Base-by-base conservation (phyloP, 2,113 vertebrate genomes). In the Misgurnus mizolepis region DNA sequence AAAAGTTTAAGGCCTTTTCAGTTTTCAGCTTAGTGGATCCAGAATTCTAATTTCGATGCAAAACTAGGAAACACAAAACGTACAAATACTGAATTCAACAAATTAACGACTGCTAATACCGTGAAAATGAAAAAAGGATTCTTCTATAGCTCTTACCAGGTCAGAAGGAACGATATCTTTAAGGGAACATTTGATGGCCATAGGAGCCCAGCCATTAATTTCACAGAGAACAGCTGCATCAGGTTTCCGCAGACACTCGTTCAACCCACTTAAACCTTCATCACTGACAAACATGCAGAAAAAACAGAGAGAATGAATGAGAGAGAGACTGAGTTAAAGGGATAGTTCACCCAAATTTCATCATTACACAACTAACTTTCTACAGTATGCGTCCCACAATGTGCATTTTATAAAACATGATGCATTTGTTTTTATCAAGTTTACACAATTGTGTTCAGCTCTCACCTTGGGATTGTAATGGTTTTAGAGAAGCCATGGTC, bases 111-210 rank as follows among this genome's bases (percentile, higher is more conserved):
- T 43, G 7, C 3, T 7, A 14, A 58, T 15, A 15, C 7, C 56
- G 65, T 17, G 14, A 58, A 18, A 58, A 7, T 58, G 10, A 47
- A 82, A 3, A 27, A n/a, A 69, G n/a, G 7, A 14, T 10, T n/a
- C n/a, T 3, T 66, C 8, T 11, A 2, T 17, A 18, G 27, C 10
- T 66, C 94, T 94, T 89, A 98, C 97, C 83, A 90, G 87, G 82
- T 94, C 90, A 82, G 91, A 91, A 49, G 97, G 97, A 86, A 96
- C 90, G 62, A 99, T 86, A 88, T 95, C 94, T 83, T 96, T 96
- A 66, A 99, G 69, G 4, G 95, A 95, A 84, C 97, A 99, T 56
- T 22, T 91, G 40, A 96, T 66, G 40, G 95, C 96, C 88, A 94
- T 92, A 49, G 94, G 93, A 81, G 88, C 86, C 88, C 94, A 66